A percentile compares a stretch with the other conserved stretches of the same genome.
Evolutionary conservation across 2,888 invertebrate genomes (phyloP).

Genomic region (Leptinotarsa haldemani): DNA sequence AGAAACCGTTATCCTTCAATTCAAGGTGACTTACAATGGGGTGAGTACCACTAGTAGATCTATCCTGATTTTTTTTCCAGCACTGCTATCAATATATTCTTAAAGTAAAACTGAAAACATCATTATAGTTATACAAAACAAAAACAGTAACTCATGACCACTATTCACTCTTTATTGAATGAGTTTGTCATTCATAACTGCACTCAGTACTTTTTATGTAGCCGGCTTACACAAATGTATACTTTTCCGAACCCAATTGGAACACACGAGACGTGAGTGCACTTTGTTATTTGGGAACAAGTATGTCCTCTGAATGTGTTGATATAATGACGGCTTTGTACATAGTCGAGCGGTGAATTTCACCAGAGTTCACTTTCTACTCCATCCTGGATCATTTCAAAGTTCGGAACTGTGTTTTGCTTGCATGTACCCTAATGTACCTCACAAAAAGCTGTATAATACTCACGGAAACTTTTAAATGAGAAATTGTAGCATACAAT

Average conservation of each 20-base stretch:
- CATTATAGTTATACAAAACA: too few relatives aligned
- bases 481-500: background rate
- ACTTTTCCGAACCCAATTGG: background rate
- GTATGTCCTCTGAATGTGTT: background rate
- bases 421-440: background rate
- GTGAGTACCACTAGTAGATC: too few relatives aligned
- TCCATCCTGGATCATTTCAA: background rate
- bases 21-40: too few relatives aligned
- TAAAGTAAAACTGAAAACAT: too few relatives aligned
- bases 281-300: background rate
- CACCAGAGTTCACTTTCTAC: background rate
- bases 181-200: too few relatives aligned
- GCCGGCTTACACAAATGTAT: background rate
- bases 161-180: too few relatives aligned
- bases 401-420: background rate
- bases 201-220: background rate
- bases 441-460: conserved; percentile 7
- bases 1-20: too few relatives aligned
- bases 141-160: too few relatives aligned
- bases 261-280: background rate
- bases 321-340: background rate
- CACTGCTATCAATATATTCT: too few relatives aligned
- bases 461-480: background rate
- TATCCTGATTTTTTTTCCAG: too few relatives aligned
- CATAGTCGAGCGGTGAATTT: background rate